Evolutionary conservation across 2,797 vertebrate species (phyloP), one percentile per base, ranked within the genome.

Genomic region (Zalophus californianus): DNA sequence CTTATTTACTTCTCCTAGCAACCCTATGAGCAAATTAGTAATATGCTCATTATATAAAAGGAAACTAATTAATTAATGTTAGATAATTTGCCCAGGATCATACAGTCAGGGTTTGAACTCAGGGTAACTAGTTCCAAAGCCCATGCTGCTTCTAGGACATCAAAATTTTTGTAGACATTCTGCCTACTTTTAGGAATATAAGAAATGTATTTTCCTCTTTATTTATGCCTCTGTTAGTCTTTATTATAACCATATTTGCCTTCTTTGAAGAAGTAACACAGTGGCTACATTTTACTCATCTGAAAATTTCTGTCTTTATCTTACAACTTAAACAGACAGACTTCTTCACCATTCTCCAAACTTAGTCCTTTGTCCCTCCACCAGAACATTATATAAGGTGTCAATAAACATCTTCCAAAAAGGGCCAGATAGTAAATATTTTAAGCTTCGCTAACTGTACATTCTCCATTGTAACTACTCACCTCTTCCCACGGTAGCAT

Each of bases 251-350:
- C 89, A 9, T 66, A 83, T 41, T 88, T 89, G 50, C 90, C 75
- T 80, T 91, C 41, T 93, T 91, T 80, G 21, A 94, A 90, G 23
- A 95, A 96, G 21, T 75, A 94, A 80, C 7, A 84, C 29, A 56
- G 9, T 58, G 44, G 9, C 84, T 86, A 70, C 82, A 77, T 92
- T 93, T 92, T 91, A 78, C 41, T 93, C 41, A 54, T 86, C 52
- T 86, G 41, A 89, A 84, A 50, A 10, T 64, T 86, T 86, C 75
- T 52, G 0, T 90, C 66, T 64, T 92, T 83, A 52, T 21, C 5
- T 94, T 96, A 23, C 4, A 64, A 66, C 14, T 68, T 80, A 62
- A 29, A 56, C 16, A 79, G 23, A 83, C 21, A 77, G 38, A 83
- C 41, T 56, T 94, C 78, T 86, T 94, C 20, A 80, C 11, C 10